Conservation (phyloP, 2,797 vertebrate species). For the Mus spretus region DNA sequence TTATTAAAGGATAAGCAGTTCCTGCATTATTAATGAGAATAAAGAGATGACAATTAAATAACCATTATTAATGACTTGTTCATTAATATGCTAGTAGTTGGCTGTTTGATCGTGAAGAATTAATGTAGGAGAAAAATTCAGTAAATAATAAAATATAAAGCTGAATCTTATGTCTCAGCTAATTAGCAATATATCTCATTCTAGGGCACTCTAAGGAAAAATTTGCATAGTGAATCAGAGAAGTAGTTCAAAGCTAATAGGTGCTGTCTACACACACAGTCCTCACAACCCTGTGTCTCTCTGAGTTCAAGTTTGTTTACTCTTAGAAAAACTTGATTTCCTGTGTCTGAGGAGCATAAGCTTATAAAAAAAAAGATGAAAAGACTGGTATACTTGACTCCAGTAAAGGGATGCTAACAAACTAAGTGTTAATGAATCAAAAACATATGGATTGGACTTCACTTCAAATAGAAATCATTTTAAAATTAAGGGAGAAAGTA, state of each 20-base stretch:
- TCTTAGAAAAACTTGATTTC: constrained; percentile 83
- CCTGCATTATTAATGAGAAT: constrained; percentile 89
- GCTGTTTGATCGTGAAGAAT: constrained; percentile 88
- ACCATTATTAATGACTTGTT: constrained; percentile 89
- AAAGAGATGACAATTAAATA: constrained; percentile 88
- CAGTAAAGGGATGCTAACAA: constrained; percentile 74
- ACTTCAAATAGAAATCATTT: constrained; percentile 83
- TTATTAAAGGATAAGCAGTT: constrained; percentile 86
- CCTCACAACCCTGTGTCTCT: constrained; percentile 12
- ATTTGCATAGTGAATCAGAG: constrained; percentile 38
- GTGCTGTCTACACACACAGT: constrained; percentile 62
- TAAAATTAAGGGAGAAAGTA: constrained; percentile 65
- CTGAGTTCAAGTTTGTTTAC: constrained; percentile 80
- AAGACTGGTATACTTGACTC: constrained; percentile 72
- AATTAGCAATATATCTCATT: constrained; percentile 88
- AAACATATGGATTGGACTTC: constrained; percentile 83
- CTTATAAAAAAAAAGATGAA: constrained; percentile 86
- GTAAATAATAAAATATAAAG: constrained; percentile 87
- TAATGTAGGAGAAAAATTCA: constrained; percentile 86
- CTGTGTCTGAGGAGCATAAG: constrained; percentile 83
- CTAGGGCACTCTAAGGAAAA: constrained; percentile 79
- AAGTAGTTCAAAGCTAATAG: constrained; percentile 75
- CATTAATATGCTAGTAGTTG: constrained; percentile 89
- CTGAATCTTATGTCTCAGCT: constrained; percentile 84
- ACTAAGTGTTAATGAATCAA: constrained; percentile 85